phyloP scores from a whole-genome alignment of 2,797 vertebrate species.

The Triplophysa yarkandensis region DNA sequence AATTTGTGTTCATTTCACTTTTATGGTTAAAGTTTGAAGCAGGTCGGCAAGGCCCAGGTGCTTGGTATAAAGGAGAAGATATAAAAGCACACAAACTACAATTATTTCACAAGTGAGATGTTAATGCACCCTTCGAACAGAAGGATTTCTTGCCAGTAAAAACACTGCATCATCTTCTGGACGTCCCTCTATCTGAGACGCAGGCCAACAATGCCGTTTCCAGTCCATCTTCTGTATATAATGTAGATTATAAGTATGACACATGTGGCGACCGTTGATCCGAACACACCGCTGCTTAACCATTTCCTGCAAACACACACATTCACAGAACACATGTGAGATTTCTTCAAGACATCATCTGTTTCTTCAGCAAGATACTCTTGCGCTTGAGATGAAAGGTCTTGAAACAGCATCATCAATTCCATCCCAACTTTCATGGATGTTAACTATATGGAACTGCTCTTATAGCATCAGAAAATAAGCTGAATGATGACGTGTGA shows the following conservation, averaged over 20 bases:
- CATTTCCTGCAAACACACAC: conserved; percentile 31
- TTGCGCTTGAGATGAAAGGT: not conserved
- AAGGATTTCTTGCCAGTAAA: not conserved
- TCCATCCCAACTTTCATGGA: not conserved
- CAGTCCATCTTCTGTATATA: conserved; percentile 33
- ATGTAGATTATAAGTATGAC: conserved; percentile 20
- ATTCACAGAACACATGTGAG: not conserved
- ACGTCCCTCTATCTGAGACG: conserved; percentile 2
- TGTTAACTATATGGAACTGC: not conserved
- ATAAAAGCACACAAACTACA: not conserved
- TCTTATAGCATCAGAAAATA: conserved; percentile 4
- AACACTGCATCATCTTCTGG: no score
- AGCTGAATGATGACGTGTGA: conserved; percentile 4
- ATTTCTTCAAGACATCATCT: not conserved
- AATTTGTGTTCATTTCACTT: not conserved
- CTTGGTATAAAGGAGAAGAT: not conserved
- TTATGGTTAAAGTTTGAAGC: not conserved
- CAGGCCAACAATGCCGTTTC: not conserved
- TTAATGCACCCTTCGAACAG: conserved; percentile 7
- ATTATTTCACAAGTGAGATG: no score
- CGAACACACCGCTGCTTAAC: conserved; percentile 26
- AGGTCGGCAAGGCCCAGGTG: not conserved
- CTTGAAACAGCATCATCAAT: not conserved
- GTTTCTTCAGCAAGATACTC: no score
- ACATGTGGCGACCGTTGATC: not conserved